Conservation (phyloP, 2,113 vertebrate genomes). For the Chiloscyllium plagiosum region DNA sequence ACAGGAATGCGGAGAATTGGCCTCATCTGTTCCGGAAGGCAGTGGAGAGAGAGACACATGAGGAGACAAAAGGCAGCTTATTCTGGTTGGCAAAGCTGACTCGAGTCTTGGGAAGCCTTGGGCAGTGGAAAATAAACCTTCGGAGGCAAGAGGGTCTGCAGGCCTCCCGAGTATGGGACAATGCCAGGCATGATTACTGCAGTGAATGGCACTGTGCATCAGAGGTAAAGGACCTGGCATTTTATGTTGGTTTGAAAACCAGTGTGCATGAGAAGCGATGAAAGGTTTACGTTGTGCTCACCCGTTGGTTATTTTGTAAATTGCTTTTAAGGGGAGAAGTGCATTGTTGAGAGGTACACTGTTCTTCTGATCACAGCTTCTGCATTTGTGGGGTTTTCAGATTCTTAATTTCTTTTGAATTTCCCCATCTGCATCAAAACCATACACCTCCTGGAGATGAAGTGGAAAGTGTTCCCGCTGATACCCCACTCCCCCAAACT, state of each 20-base stretch:
- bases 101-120: not conserved
- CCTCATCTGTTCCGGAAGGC: not conserved
- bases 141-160: not conserved
- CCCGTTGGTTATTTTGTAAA: not conserved
- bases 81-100: not conserved
- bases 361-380: not conserved
- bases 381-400: not conserved
- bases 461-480: not conserved
- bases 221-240: not conserved
- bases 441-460: not conserved
- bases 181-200: not conserved
- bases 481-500: not conserved
- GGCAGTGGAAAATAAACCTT: constrained; percentile 22
- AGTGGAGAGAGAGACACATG: not conserved
- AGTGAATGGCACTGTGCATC: not conserved
- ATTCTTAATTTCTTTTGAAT: not conserved
- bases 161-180: not conserved
- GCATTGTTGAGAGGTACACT: not conserved
- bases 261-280: not conserved
- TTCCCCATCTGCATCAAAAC: too few relatives aligned
- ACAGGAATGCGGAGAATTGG: not conserved
- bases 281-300: not conserved
- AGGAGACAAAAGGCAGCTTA: constrained; percentile 9
- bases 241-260: not conserved
- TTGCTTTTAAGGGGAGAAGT: not conserved